Percentiles rank a stretch among this genome's conserved stretches.
These are phyloP conservation scores for Acanthiza pusilla DNA, from an alignment of 2,797 vertebrate species.

Conservation along the genomic window DNA sequence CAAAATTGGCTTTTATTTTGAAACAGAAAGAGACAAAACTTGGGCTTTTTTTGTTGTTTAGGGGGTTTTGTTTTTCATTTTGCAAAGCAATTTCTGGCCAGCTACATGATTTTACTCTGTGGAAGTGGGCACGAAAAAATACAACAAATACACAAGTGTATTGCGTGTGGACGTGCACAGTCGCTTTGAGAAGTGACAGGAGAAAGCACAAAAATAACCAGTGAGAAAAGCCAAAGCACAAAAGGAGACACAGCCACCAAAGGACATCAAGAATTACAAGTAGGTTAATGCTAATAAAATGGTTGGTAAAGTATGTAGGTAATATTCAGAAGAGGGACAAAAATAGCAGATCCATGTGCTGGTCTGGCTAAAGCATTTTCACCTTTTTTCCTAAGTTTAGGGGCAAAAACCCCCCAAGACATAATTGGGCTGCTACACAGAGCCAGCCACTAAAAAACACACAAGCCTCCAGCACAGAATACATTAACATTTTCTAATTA, in stretches of 20 bases:
- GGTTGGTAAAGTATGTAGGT: neutral
- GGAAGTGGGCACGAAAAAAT: neutral
- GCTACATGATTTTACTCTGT: neutral
- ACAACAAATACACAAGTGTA: neutral
- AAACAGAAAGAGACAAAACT: neutral
- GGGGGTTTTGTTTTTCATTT: neutral
- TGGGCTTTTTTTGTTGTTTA: neutral
- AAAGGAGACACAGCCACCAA: neutral
- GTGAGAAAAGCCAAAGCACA: neutral
- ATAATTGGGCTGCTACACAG: neutral
- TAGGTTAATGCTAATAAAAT: neutral
- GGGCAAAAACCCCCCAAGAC: accelerated
- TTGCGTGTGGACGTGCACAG: neutral
- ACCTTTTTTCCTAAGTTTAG: neutral
- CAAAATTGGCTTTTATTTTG: neutral
- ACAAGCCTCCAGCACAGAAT: neutral
- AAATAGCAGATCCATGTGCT: neutral
- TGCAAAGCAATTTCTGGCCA: neutral
- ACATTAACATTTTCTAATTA: neutral
- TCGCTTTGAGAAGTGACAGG: neutral
- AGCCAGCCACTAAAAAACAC: neutral
- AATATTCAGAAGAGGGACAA: neutral
- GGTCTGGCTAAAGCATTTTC: neutral
- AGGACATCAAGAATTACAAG: neutral
- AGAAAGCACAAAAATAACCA: neutral